Percentiles rank a stretch among this genome's conserved stretches.
These are phyloP conservation scores for Cantharis nigra DNA, from an alignment of 2,888 invertebrate genomes.

Conservation along the genomic window DNA sequence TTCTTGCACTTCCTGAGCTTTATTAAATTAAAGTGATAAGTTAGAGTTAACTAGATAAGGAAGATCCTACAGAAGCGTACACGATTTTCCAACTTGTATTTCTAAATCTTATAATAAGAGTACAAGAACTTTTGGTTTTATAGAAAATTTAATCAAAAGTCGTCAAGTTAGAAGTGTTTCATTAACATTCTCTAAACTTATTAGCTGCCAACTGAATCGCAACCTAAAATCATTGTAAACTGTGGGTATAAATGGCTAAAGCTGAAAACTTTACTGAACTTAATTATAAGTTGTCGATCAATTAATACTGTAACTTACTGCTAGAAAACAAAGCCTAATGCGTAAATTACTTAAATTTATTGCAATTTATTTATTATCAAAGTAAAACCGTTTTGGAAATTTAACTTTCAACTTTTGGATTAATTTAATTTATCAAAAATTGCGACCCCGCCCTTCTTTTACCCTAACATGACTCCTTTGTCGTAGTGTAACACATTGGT, in stretches of 20 bases:
- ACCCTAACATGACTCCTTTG: not conserved
- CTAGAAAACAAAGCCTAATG: constrained; percentile 7
- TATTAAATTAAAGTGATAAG: constrained; percentile 34
- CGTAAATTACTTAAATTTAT: constrained; percentile 1
- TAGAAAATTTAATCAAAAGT: constrained; percentile 31
- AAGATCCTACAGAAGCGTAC: constrained; percentile 21
- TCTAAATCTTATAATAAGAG: constrained; percentile 13
- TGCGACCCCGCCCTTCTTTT: not conserved
- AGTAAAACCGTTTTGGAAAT: not conserved
- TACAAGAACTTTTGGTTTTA: constrained; percentile 24
- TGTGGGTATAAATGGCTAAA: constrained; percentile 24
- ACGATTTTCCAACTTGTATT: constrained; percentile 17
- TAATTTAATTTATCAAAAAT: not conserved
- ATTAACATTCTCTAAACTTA: constrained; percentile 33
- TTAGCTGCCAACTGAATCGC: constrained; percentile 30
- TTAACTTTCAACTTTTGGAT: not conserved
- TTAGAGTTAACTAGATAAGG: constrained; percentile 31
- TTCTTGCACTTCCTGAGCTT: constrained; percentile 35
- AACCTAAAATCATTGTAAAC: constrained; percentile 28
- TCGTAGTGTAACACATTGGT: not conserved
- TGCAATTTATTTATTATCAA: not conserved
- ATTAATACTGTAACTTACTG: constrained; percentile 23
- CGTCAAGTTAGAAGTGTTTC: constrained; percentile 28
- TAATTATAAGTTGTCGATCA: constrained; percentile 35
- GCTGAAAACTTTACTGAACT: constrained; percentile 29